These are phyloP conservation scores for Xestia rhomboidea DNA, from an alignment of 2,888 invertebrate species.

Conservation along the genomic window DNA sequence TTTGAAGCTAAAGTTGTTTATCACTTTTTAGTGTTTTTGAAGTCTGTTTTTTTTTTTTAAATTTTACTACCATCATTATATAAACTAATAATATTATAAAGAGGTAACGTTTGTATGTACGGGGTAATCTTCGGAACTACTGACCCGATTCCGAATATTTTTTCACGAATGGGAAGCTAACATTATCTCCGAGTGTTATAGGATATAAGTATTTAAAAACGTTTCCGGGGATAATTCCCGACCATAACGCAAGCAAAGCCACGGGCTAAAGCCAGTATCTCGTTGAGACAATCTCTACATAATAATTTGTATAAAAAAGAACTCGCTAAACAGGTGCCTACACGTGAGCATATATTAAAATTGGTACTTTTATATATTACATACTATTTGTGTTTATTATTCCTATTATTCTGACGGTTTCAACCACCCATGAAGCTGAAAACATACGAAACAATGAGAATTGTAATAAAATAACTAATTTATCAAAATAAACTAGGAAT, in stretches of 20 bases:
- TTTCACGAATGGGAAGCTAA: not conserved
- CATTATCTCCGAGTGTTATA: not conserved
- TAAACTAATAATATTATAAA: not conserved
- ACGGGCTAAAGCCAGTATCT: not conserved
- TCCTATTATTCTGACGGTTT: not conserved
- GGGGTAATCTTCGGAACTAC: not conserved
- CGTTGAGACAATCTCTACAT: too few species aligned
- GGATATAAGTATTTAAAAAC: not conserved
- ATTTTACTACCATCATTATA: not conserved
- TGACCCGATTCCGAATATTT: not conserved
- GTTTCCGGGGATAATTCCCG: not conserved
- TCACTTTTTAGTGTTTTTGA: too few species aligned
- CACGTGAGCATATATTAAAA: not conserved
- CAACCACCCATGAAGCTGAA: constrained; percentile 7
- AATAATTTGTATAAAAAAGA: not conserved
- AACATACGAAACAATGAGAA: constrained; percentile 6
- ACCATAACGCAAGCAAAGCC: not conserved
- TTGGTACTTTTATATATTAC: not conserved
- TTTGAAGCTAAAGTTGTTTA: too few species aligned
- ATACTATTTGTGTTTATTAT: not conserved
- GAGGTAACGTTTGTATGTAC: not conserved
- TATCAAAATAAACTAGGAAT: not conserved
- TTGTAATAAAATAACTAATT: constrained; percentile 9
- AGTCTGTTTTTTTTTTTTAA: too few species aligned
- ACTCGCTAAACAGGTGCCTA: not conserved